Conservation (phyloP, 2,113 vertebrate genomes). For the Machaerirhynchus nigripectus region DNA sequence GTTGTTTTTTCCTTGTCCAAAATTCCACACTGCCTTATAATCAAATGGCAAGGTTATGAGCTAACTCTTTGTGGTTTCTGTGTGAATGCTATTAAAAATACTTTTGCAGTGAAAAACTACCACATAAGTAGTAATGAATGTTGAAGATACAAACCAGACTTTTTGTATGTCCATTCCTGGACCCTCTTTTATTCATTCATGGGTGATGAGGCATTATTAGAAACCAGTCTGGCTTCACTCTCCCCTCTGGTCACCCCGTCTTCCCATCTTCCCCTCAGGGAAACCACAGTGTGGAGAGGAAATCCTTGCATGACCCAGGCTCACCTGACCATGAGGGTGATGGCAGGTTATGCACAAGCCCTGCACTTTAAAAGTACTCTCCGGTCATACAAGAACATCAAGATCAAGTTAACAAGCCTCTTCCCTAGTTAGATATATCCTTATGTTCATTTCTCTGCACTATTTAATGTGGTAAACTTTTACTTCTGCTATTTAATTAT, state of each 20-base stretch:
- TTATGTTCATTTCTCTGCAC: not conserved
- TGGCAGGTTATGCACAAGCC: not conserved
- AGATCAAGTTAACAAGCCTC: not conserved
- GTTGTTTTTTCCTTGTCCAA: not conserved
- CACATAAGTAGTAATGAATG: not conserved
- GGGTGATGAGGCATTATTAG: not conserved
- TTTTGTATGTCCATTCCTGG: not conserved
- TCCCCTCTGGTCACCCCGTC: accelerated
- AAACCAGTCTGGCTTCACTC: not conserved
- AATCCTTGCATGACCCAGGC: not conserved
- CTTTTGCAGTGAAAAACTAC: not conserved
- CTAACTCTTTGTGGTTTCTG: not conserved
- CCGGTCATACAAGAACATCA: not conserved
- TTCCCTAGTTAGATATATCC: not conserved
- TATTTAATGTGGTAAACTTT: not conserved
- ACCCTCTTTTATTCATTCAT: not conserved
- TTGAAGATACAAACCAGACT: not conserved
- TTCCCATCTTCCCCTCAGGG: accelerated
- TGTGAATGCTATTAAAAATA: not conserved
- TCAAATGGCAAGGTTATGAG: not conserved
- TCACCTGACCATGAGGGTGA: not conserved
- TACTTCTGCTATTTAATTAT: not conserved
- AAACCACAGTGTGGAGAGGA: not conserved
- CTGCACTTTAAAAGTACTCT: not conserved
- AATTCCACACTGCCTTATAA: not conserved